Evolutionary conservation across 2,113 vertebrate genomes (phyloP).

Genomic region (Lampris megalopsis): DNA sequence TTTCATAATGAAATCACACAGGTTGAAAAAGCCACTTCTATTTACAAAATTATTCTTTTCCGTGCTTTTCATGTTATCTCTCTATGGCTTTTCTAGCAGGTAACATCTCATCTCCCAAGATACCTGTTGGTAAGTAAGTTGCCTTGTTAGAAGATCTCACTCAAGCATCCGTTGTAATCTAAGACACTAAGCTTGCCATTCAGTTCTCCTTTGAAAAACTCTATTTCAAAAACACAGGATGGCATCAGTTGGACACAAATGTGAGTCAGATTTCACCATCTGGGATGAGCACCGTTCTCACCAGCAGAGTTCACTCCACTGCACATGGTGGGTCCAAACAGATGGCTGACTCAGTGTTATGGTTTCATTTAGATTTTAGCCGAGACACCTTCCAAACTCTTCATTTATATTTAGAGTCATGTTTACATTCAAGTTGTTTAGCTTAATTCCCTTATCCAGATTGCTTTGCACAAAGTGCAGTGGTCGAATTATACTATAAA

Average conservation of each 20-base stretch:
- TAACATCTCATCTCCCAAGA: conserved; percentile 58
- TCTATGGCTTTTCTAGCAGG: conserved; percentile 15
- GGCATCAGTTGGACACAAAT: conserved; percentile 53
- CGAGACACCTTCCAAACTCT: no score
- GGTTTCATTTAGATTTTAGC: not conserved
- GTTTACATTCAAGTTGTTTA: no score
- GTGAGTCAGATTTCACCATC: conserved; percentile 55
- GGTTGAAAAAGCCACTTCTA: no score
- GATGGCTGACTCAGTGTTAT: not conserved
- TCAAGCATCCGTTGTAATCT: conserved; percentile 14
- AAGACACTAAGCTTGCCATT: not conserved
- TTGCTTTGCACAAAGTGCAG: no score
- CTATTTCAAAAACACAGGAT: conserved; percentile 53
- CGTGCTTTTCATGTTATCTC: not conserved
- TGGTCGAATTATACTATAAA: no score
- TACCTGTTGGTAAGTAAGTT: conserved; percentile 62
- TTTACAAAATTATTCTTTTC: not conserved
- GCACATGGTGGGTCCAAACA: conserved; percentile 58
- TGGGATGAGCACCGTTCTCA: conserved; percentile 47
- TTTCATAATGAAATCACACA: no score
- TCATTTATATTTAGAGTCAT: no score
- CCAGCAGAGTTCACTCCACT: conserved; percentile 52
- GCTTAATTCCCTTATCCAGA: no score
- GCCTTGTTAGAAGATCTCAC: not conserved
- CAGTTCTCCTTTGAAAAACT: conserved; percentile 5